These are phyloP conservation scores for Mastigias papua DNA, from an alignment of 30 jellyfish, hydroid and myxozoan genomes.

Conservation along the genomic window DNA sequence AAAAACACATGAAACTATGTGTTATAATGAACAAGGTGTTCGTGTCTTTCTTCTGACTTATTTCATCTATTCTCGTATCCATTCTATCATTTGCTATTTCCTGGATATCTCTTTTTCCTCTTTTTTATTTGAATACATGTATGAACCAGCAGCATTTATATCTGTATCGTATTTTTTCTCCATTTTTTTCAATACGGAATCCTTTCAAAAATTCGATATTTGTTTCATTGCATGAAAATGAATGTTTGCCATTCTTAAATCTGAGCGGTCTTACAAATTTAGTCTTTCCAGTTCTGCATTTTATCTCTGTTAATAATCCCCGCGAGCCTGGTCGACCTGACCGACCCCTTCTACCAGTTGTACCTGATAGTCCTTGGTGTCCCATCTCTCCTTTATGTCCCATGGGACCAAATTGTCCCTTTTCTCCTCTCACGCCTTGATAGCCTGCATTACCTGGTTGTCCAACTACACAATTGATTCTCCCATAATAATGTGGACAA, in stretches of 20 bases:
- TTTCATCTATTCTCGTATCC: no score
- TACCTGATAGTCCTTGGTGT: conserved; percentile 70
- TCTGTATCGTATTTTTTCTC: conserved; percentile 77
- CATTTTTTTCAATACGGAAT: conserved; percentile 65
- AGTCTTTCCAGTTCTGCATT: conserved; percentile 61
- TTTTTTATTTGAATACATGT: conserved; percentile 26
- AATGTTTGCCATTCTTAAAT: conserved; percentile 64
- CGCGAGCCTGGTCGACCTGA: conserved; percentile 91
- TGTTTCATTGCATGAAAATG: conserved; percentile 66
- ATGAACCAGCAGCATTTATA: conserved; percentile 77
- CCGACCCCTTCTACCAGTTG: conserved; percentile 86
- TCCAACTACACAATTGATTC: conserved; percentile 54
- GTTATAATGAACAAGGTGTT: no score
- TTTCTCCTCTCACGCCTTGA: conserved; percentile 75
- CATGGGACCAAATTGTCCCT: conserved; percentile 70
- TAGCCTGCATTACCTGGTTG: conserved; percentile 63
- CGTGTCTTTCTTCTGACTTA: no score
- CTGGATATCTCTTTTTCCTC: no score
- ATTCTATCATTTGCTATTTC: no score
- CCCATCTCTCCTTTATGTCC: conserved; percentile 92
- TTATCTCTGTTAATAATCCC: conserved; percentile 75
- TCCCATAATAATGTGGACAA: conserved; percentile 23
- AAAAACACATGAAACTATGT: no score
- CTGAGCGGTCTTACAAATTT: conserved; percentile 66
- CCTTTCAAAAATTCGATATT: conserved; percentile 77